These are phyloP conservation scores for Phataginus tricuspis DNA, from an alignment of 2,797 vertebrate genomes.

Conservation along the genomic window DNA sequence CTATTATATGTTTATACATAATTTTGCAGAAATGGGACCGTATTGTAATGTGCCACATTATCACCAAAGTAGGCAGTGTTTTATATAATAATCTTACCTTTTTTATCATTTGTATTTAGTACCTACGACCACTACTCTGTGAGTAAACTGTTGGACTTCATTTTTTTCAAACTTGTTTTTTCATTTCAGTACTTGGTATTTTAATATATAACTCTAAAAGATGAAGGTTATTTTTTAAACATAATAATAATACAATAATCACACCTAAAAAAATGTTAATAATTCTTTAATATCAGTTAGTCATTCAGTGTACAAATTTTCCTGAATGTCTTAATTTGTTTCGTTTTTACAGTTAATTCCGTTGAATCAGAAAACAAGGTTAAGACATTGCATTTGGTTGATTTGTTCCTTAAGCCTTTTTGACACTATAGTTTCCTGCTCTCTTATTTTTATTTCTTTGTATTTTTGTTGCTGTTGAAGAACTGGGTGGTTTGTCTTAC, in stretches of 20 bases:
- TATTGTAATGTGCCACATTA: not conserved
- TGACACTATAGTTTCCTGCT: not conserved
- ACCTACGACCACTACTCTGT: not conserved
- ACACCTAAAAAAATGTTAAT: not conserved
- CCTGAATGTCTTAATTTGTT: not conserved
- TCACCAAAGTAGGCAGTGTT: constrained; percentile 28
- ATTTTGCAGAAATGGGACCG: constrained; percentile 16
- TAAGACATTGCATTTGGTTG: not conserved
- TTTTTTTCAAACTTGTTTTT: constrained; percentile 18
- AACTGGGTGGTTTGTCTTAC: not conserved
- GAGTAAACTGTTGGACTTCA: not conserved
- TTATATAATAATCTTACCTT: constrained; percentile 4
- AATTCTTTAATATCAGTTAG: constrained; percentile 15
- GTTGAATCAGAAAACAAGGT: not conserved
- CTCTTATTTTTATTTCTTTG: constrained; percentile 42
- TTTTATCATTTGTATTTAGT: constrained; percentile 9
- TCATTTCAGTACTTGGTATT: not conserved
- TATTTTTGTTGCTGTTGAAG: not conserved
- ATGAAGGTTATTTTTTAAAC: not conserved
- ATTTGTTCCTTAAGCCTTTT: constrained; percentile 1
- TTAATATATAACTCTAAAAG: not conserved
- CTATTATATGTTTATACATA: not conserved
- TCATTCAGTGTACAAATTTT: not conserved
- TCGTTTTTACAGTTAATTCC: not conserved
- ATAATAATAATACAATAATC: not conserved